Base-by-base conservation (phyloP, 2,888 invertebrate species). In the Halocaridina rubra region DNA sequence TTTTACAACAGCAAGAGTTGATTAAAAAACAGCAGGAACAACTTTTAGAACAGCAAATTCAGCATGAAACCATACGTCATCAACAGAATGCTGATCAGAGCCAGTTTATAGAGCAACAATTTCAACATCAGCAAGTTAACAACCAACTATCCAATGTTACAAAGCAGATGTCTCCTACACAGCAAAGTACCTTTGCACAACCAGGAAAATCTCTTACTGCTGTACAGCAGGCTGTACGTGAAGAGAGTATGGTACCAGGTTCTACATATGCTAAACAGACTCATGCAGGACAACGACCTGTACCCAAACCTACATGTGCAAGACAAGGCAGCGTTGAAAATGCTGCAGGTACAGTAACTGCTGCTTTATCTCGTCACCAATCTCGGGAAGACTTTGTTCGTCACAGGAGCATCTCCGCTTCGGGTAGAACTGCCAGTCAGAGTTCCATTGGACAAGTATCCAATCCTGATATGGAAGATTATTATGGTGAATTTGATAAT, bases 361-460 rank as follows among this genome's bases (percentile, higher is more conserved):
- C 85, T 19, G 80, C 77, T 8, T 57, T 86, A 22, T 64, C 74
- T 53, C 74, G 79, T 7, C 85, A 81, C 30, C 81, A 85, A 69
- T 79, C 81, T 22, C 78, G 86, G n/a, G 81, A 86, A 72, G 86
- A 86, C 27, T 3, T 69, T 7, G 74, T 53, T 10, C 64, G 75
- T 4, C 67, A 71, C 22, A 59, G 80, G 10, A 86, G 86, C 53
- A 53, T 80, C 69, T 84, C 86, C n/a, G 82, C 80, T 39, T 80
- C 82, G 24, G 84, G 84, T 19, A 78, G 32, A 29, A 79, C 61
- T 16, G 74, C 71, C 27, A 86, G 86, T 75, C 86, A 86, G 29
- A 71, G 74, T 32, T 86, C 86, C 13, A n/a, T 81, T 29, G 78
- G 80, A 16, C 69, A 69, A 32, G 39, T 30, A n/a, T 77, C 71